A percentile compares a stretch with the other conserved stretches of the same genome.
Evolutionary conservation across 2,113 vertebrate genomes (phyloP).

Genomic region (Pterocles orientalis): DNA sequence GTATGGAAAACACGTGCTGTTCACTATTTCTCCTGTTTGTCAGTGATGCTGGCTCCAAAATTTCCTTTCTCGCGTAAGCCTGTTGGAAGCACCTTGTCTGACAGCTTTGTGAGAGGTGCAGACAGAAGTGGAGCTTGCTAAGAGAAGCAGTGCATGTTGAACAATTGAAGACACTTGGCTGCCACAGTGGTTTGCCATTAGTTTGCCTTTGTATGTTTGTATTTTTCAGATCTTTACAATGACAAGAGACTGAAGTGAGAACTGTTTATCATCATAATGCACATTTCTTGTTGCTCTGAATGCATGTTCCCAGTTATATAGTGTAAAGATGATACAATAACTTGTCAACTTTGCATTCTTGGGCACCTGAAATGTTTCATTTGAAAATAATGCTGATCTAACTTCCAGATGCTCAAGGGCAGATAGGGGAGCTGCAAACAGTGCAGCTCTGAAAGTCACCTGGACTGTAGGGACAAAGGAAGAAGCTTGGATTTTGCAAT

Average conservation of each 20-base stretch:
- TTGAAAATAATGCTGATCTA: conserved; percentile 12
- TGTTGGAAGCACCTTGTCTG: not conserved
- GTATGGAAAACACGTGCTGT: no score
- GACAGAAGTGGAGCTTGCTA: not conserved
- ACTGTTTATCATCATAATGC: not conserved
- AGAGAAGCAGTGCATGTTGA: not conserved
- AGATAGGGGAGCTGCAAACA: not conserved
- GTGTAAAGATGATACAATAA: not conserved
- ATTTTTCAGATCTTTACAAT: not conserved
- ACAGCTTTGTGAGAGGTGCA: not conserved
- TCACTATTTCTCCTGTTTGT: not conserved
- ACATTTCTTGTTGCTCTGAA: not conserved
- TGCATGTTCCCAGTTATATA: not conserved
- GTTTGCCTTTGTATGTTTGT: not conserved
- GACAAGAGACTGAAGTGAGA: not conserved
- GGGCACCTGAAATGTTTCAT: not conserved
- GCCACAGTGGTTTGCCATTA: not conserved
- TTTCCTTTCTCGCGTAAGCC: not conserved
- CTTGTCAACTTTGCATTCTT: not conserved
- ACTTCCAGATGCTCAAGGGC: not conserved
- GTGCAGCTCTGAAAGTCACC: conserved; percentile 15
- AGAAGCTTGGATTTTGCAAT: not conserved
- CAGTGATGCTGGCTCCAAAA: not conserved
- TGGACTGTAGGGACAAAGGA: not conserved
- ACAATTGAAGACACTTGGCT: not conserved